phyloP scores from a whole-genome alignment of 2,888 invertebrate genomes.

The Cryptocheilus praepositus region DNA sequence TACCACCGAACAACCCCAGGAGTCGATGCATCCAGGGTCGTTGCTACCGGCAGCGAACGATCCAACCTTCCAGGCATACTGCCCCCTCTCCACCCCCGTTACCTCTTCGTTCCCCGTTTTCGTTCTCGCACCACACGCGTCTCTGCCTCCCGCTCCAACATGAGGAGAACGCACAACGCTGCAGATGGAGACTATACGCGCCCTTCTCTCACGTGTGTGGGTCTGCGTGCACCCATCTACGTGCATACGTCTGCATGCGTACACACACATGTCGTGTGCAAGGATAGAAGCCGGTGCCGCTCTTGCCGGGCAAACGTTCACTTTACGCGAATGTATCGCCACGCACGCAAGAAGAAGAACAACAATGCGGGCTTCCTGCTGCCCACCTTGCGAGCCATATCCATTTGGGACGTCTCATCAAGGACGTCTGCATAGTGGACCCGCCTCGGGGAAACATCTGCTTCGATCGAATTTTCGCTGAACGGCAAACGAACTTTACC shows the following conservation, averaged over 20 bases:
- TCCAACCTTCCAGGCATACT: slow-evolving; percentile 65
- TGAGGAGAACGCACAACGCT: not conserved
- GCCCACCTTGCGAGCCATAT: slow-evolving; percentile 26
- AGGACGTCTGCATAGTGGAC: slow-evolving; percentile 40
- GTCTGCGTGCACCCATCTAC: slow-evolving; percentile 4
- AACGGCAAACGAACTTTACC: no score
- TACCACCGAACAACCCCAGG: slow-evolving; percentile 71
- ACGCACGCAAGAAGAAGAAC: slow-evolving; percentile 30
- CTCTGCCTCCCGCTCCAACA: slow-evolving; percentile 8
- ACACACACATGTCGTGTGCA: not conserved
- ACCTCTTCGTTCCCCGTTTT: slow-evolving; percentile 5
- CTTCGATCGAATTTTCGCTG: no score
- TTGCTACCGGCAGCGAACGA: slow-evolving; percentile 74
- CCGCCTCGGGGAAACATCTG: slow-evolving; percentile 1
- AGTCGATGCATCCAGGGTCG: slow-evolving; percentile 75
- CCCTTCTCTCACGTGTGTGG: slow-evolving; percentile 5
- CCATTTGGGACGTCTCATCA: slow-evolving; percentile 43
- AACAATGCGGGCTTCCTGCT: slow-evolving; percentile 25
- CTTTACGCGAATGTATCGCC: slow-evolving; percentile 28
- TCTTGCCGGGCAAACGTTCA: slow-evolving; percentile 19
- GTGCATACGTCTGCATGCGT: not conserved
- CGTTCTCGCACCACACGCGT: slow-evolving; percentile 16
- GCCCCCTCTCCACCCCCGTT: slow-evolving; percentile 20
- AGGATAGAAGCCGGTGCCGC: not conserved
- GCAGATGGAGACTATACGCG: not conserved